Percentiles rank a stretch among this genome's conserved stretches.
Conservation (phyloP, 2,113 vertebrate genomes). For the Microtus ochrogaster region DNA sequence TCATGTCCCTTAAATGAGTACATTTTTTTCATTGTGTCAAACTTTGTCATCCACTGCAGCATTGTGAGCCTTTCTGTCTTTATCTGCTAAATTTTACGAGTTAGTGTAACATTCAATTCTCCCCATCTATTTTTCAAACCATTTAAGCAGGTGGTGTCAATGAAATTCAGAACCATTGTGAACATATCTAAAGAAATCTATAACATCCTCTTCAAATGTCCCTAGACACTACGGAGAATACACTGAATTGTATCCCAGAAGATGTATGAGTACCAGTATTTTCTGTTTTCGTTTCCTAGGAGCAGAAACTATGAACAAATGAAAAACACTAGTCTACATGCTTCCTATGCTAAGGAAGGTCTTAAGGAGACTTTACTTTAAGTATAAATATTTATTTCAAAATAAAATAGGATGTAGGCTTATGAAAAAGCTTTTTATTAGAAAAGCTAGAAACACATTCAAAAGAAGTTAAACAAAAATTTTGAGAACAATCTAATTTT, state of each 20-base stretch:
- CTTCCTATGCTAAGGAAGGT: background rate
- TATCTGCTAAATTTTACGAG: background rate
- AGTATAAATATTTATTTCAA: background rate
- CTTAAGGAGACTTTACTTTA: conserved; percentile 9
- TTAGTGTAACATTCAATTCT: background rate
- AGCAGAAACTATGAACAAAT: background rate
- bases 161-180: conserved; percentile 20
- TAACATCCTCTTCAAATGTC: background rate
- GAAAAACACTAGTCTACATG: background rate
- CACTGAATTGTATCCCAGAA: background rate
- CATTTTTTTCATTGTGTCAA: background rate
- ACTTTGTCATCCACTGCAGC: background rate
- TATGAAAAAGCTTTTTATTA: background rate
- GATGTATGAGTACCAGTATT: background rate
- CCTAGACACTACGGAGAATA: background rate
- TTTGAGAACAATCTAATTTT: background rate
- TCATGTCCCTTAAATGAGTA: background rate
- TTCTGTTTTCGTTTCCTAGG: background rate
- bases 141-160: background rate
- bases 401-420: background rate
- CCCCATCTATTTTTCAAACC: background rate
- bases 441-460: background rate
- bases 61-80: background rate
- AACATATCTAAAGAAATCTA: background rate
- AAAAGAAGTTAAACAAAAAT: background rate